A percentile compares a stretch with the other conserved stretches of the same genome.
These are phyloP conservation scores for Oscheius sp. DNA, from an alignment of 2,888 invertebrate species.

Conservation along the genomic window DNA sequence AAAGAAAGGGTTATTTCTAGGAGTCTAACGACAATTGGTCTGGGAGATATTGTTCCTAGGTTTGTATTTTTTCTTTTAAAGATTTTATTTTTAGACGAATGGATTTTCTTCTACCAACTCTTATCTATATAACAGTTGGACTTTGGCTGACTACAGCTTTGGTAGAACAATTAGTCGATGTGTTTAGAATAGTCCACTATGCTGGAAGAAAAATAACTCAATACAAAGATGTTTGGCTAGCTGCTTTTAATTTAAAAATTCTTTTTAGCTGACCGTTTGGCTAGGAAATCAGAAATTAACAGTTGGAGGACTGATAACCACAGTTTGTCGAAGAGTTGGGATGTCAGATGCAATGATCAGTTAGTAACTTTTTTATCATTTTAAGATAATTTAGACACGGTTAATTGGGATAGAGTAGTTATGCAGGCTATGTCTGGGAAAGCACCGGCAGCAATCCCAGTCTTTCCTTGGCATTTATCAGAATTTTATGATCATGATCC, in stretches of 20 bases:
- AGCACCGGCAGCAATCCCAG: constrained; percentile 57
- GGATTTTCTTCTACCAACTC: constrained; percentile 65
- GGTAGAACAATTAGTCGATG: constrained; percentile 67
- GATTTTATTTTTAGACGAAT: constrained; percentile 49
- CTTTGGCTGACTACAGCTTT: constrained; percentile 67
- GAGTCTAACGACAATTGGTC: constrained; percentile 65
- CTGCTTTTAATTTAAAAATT: neutral
- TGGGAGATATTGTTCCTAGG: constrained; percentile 66
- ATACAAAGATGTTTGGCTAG: constrained; percentile 61
- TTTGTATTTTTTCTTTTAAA: constrained; percentile 9
- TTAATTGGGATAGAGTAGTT: constrained; percentile 66
- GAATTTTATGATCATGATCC: constrained; percentile 67
- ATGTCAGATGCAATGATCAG: constrained; percentile 65
- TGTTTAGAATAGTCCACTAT: constrained; percentile 67
- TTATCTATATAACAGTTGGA: constrained; percentile 66
- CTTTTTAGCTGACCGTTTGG: constrained; percentile 64
- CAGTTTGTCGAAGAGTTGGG: constrained; percentile 65
- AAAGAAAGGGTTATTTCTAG: constrained; percentile 35
- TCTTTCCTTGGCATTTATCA: constrained; percentile 68
- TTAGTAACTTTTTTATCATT: constrained; percentile 25
- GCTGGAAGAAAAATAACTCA: constrained; percentile 66
- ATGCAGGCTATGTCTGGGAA: constrained; percentile 56
- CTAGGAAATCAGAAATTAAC: constrained; percentile 63
- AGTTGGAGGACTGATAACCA: constrained; percentile 65
- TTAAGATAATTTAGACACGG: constrained; percentile 46